Conservation (phyloP, 2,113 vertebrate genomes). For the Melanerpes formicivorus region DNA sequence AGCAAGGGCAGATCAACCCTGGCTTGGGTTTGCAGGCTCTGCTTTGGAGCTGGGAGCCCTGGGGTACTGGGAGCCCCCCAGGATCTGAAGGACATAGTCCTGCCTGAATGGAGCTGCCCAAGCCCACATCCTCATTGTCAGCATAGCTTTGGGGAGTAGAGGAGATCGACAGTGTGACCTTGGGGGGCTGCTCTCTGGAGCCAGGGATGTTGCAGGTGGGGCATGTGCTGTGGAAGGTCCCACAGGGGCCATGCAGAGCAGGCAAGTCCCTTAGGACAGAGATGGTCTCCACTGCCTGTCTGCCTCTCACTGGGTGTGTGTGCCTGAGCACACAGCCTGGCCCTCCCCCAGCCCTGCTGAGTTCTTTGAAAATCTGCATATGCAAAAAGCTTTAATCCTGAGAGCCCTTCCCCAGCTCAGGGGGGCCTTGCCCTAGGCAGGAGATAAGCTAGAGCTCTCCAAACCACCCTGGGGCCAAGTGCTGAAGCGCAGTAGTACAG, state of each 20-base stretch:
- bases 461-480: accelerated
- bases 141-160: background rate
- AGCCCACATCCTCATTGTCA: background rate
- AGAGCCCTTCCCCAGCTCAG: background rate
- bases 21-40: background rate
- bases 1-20: background rate
- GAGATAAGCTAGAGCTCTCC: accelerated
- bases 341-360: background rate
- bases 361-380: background rate
- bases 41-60: background rate
- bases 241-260: background rate
- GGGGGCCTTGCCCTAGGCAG: background rate
- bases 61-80: accelerated
- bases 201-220: background rate
- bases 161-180: background rate
- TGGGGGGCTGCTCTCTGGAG: background rate
- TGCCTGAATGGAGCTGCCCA: background rate
- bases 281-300: background rate
- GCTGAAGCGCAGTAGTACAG: accelerated
- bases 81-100: accelerated
- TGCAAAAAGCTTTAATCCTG: background rate
- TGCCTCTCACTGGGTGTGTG: background rate
- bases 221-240: accelerated
- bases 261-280: background rate
- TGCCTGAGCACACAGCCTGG: background rate